Conservation (phyloP, 2,888 invertebrate species). For the Lepidocyrtoides sp. region DNA sequence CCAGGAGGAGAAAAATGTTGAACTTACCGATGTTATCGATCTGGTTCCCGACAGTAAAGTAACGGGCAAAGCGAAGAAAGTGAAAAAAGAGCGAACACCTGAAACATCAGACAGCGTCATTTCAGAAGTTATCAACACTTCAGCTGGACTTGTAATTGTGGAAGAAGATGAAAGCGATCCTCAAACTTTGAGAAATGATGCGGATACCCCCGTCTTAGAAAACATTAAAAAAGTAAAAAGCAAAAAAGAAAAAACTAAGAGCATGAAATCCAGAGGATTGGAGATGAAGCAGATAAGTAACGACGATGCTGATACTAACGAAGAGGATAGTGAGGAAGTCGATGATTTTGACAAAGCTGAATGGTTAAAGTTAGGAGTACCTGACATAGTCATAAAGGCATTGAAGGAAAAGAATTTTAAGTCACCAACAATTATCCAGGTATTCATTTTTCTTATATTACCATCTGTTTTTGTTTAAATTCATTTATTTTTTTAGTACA, state of each 20-base stretch:
- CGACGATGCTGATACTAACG: conserved; percentile 86
- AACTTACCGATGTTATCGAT: too few relatives aligned
- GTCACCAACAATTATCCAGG: conserved; percentile 96
- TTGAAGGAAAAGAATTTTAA: conserved; percentile 92
- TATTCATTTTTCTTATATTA: conserved; percentile 68
- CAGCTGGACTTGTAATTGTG: conserved; percentile 83
- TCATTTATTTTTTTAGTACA: conserved; percentile 17
- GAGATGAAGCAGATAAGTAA: neutral
- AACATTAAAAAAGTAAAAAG: neutral
- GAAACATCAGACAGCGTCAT: conserved; percentile 85
- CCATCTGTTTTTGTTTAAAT: neutral
- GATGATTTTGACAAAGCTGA: conserved; percentile 79
- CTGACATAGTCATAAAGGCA: conserved; percentile 90
- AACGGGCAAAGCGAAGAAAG: neutral
- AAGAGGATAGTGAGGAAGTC: conserved; percentile 27
- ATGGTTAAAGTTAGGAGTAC: conserved; percentile 89
- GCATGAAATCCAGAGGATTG: neutral
- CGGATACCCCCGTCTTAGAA: neutral
- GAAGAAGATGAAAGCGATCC: conserved; percentile 86
- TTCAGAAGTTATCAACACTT: conserved; percentile 82
- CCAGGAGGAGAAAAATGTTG: conserved; percentile 2
- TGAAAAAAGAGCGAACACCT: too few relatives aligned
- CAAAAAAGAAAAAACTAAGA: neutral
- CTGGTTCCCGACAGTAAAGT: neutral
- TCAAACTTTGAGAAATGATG: conserved; percentile 81